Base-by-base conservation (phyloP, 2,113 vertebrate species). In the Meleagris gallopavo region DNA sequence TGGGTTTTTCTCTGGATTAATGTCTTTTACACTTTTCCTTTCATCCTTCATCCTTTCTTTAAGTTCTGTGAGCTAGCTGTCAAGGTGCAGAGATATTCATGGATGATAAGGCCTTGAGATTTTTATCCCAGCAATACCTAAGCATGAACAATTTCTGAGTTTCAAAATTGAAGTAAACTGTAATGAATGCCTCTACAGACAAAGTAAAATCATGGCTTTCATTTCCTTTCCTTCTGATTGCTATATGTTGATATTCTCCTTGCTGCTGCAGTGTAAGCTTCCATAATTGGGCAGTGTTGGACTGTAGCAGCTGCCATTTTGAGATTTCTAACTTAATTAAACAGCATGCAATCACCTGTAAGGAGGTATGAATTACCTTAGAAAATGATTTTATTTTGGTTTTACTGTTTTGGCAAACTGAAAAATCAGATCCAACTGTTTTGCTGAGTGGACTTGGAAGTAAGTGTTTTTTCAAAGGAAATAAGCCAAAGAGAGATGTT, bases 1-100 rank as follows among this genome's bases (percentile, higher is more conserved):
- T 76, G 88, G 72, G 81, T 30, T 94, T 93, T 90, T 85, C 78
- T 87, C 57, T 66, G 88, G 83, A 96, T 96, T 89, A 89, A 96
- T 96, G 94, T 58, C 61, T 90, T 69, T 71, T 88, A 52, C 57
- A 43, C 13, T 88, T 81, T 64, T 88, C 61, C 62, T 75, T 90
- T 87, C 27, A 50, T 90, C 83, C 82, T 69, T 90, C 43, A 40
- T 65, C 43, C 75, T 94, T 86, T 43, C 3, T 2, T n/a, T 5
- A 66, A 57, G 38, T 74, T 78, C 55, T 81, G 65, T 65, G 78
- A 66, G 32, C 54, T 34, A 20, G 11, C 65, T 85, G 77, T 80
- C 78, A 89, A 3, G 60, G 74, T 15, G 32, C 58, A 67, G 65
- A 86, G 48, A 76, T 70, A 83, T 29, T 85, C 38, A 36, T 40